phyloP scores from a whole-genome alignment of 2,797 vertebrate genomes.

The Discoglossus pictus region DNA sequence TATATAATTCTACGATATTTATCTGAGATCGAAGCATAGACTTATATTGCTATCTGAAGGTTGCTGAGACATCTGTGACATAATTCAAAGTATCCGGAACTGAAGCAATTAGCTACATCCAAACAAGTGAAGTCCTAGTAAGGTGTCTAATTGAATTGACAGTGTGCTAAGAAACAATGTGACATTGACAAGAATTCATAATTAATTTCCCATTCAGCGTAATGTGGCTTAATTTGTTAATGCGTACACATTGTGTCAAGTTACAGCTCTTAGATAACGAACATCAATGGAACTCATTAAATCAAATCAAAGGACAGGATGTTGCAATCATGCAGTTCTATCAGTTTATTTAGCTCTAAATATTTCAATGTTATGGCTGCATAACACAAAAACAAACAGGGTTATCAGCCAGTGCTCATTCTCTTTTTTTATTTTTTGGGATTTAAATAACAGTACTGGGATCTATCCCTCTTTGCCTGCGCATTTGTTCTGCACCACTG shows the following conservation, averaged over 20 bases:
- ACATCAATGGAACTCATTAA: slow-evolving; percentile 45
- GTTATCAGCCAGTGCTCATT: too few species aligned
- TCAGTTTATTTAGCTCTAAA: slow-evolving; percentile 8
- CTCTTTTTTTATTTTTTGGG: too few species aligned
- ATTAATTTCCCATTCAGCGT: slow-evolving; percentile 71
- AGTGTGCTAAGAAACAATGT: slow-evolving; percentile 70
- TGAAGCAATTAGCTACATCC: slow-evolving; percentile 76
- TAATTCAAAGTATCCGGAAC: slow-evolving; percentile 72
- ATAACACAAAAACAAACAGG: too few species aligned
- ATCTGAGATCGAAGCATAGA: slow-evolving; percentile 54
- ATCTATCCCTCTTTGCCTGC: too few species aligned
- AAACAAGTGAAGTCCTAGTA: slow-evolving; percentile 67
- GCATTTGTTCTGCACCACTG: too few species aligned
- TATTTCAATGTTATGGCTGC: neutral
- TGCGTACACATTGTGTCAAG: slow-evolving; percentile 62
- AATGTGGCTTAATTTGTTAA: slow-evolving; percentile 69
- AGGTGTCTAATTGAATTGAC: slow-evolving; percentile 78
- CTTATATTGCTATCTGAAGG: slow-evolving; percentile 58
- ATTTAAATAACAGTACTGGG: too few species aligned
- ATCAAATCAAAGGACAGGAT: slow-evolving; percentile 29
- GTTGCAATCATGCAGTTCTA: neutral
- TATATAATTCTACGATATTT: slow-evolving; percentile 65
- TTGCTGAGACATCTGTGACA: slow-evolving; percentile 72
- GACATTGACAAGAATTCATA: slow-evolving; percentile 70
- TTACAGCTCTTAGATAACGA: slow-evolving; percentile 58